These are phyloP conservation scores for Terebella lapidaria DNA, from an alignment of 2,888 invertebrate species.

Conservation along the genomic window DNA sequence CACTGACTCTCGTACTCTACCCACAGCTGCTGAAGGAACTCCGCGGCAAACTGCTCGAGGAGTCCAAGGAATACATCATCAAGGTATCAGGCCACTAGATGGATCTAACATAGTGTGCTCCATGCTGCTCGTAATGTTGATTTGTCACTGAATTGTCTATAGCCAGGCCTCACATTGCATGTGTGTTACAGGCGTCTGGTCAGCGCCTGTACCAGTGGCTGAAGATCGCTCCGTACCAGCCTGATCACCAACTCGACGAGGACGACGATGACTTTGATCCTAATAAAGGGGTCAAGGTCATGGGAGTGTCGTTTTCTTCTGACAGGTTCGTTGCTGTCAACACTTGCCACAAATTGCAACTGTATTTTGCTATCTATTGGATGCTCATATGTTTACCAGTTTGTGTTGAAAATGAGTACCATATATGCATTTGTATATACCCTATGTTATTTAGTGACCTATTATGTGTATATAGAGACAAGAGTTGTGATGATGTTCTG, in stretches of 20 bases:
- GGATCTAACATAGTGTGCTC: background rate
- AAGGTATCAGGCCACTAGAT: conserved; percentile 33
- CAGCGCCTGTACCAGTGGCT: conserved; percentile 85
- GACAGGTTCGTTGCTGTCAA: conserved; percentile 29
- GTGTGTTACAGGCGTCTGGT: conserved; percentile 66
- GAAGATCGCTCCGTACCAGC: conserved; percentile 78
- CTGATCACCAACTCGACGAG: conserved; percentile 70
- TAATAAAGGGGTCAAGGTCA: conserved; percentile 73
- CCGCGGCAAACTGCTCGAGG: conserved; percentile 70
- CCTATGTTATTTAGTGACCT: no score
- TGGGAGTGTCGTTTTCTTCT: conserved; percentile 71
- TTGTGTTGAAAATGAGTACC: no score
- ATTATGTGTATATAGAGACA: no score
- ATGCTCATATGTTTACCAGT: no score
- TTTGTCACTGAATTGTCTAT: background rate
- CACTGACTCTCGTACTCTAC: conserved; percentile 79
- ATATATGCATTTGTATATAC: no score
- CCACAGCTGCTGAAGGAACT: conserved; percentile 86
- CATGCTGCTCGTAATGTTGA: background rate
- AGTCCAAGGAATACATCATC: conserved; percentile 65
- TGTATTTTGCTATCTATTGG: no score
- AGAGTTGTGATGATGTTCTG: no score
- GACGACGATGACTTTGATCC: conserved; percentile 76
- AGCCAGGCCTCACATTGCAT: background rate
- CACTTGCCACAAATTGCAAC: no score